Percentiles rank a stretch among this genome's conserved stretches.
phyloP scores from a whole-genome alignment of 2,113 vertebrate species.

The Rallus limicola region DNA sequence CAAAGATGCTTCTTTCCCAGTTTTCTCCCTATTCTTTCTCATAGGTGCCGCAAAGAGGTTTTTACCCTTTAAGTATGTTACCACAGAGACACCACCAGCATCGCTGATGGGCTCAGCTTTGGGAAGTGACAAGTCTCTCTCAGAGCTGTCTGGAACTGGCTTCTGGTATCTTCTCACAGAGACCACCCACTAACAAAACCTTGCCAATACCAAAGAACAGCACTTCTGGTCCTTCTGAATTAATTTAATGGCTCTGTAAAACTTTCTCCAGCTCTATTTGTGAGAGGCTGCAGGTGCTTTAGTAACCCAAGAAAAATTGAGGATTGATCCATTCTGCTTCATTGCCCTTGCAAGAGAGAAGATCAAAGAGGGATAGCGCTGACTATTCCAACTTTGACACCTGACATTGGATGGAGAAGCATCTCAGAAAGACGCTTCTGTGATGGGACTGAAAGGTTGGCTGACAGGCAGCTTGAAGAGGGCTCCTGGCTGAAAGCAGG shows the following conservation, averaged over 20 bases:
- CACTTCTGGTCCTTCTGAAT: not conserved
- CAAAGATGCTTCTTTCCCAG: not conserved
- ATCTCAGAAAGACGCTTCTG: not conserved
- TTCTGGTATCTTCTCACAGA: not conserved
- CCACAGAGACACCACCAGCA: not conserved
- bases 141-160: not conserved
- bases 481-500: not conserved
- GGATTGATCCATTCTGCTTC: not conserved
- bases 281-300: not conserved
- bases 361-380: not conserved
- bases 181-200: not conserved
- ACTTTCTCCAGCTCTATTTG: not conserved
- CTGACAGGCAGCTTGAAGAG: not conserved
- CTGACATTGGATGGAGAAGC: too few species aligned
- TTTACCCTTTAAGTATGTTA: not conserved
- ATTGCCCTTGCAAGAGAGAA: not conserved
- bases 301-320: not conserved
- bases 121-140: accelerated
- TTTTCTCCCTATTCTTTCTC: not conserved
- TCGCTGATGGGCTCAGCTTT: not conserved
- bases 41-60: not conserved
- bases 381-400: too few species aligned
- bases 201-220: not conserved
- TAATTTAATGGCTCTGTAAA: not conserved
- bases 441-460: not conserved